Evolutionary conservation across 30 jellyfish, hydroid and myxozoan genomes (phyloP).

Genomic region (Turritopsis dohrnii): DNA sequence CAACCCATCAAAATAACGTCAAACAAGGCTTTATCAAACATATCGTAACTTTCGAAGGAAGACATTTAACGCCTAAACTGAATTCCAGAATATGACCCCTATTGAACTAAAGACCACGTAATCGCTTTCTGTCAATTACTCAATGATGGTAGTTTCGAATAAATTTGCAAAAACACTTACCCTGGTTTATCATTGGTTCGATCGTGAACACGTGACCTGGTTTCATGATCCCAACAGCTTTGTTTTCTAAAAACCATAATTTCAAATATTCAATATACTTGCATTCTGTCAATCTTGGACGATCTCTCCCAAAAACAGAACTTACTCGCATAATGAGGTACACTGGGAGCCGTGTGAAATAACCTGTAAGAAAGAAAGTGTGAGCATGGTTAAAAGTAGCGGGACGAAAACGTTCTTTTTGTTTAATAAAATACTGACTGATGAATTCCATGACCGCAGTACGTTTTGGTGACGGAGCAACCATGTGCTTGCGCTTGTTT

Average conservation of each 20-base stretch:
- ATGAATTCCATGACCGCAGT: constrained; percentile 98
- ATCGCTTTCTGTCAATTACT: too few species aligned
- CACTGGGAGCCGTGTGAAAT: constrained; percentile 92
- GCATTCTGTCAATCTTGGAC: too few species aligned
- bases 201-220: constrained; percentile 99
- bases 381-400: background rate
- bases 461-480: constrained; percentile 83
- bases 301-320: background rate
- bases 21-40: background rate
- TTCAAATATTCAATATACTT: background rate
- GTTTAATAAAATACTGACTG: background rate
- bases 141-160: too few species aligned
- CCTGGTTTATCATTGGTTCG: constrained; percentile 98
- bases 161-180: constrained; percentile 56
- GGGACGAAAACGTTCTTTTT: background rate
- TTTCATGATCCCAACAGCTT: constrained; percentile 95
- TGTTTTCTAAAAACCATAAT: constrained; percentile 51
- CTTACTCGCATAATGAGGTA: constrained; percentile 97
- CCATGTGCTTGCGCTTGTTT: constrained; percentile 88
- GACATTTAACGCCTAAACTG: too few species aligned
- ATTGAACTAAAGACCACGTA: too few species aligned
- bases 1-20: background rate
- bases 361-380: constrained; percentile 33
- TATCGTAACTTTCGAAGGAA: too few species aligned
- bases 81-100: too few species aligned